Evolutionary conservation across 2,113 vertebrate genomes (phyloP).

Genomic region (Coregonus clupeaformis): DNA sequence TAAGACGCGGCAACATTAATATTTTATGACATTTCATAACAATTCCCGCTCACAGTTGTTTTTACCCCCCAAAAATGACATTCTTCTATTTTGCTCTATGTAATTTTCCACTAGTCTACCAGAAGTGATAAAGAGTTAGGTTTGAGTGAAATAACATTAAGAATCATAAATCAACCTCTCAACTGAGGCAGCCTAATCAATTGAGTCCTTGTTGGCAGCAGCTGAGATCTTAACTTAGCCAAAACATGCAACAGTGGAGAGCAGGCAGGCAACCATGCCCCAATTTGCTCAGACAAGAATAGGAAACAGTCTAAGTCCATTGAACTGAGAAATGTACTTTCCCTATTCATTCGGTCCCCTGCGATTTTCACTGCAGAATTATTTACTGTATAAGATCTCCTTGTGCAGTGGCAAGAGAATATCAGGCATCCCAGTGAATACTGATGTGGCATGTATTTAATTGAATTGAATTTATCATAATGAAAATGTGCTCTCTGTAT

Average conservation of each 20-base stretch:
- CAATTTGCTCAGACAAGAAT: slow-evolving; percentile 14
- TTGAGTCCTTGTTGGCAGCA: not conserved
- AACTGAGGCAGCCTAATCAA: not conserved
- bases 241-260: not conserved
- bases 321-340: slow-evolving; percentile 16
- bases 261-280: not conserved
- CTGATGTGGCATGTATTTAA: not conserved
- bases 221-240: not conserved
- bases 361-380: not conserved
- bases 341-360: not conserved
- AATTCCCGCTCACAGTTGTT: not conserved
- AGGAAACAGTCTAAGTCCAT: slow-evolving; percentile 6
- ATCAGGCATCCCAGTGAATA: not conserved
- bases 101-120: too few species aligned
- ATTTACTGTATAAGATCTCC: not conserved
- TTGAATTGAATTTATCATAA: not conserved
- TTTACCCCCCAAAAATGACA: too few species aligned
- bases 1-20: not conserved
- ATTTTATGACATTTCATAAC: not conserved
- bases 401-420: not conserved
- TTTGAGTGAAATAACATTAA: too few species aligned
- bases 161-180: too few species aligned
- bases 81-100: too few species aligned
- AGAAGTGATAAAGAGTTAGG: too few species aligned
- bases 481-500: not conserved